A percentile compares a stretch with the other conserved stretches of the same genome.
Evolutionary conservation across 2,888 invertebrate genomes (phyloP).

Genomic region (Pachycephus smyrnensis): DNA sequence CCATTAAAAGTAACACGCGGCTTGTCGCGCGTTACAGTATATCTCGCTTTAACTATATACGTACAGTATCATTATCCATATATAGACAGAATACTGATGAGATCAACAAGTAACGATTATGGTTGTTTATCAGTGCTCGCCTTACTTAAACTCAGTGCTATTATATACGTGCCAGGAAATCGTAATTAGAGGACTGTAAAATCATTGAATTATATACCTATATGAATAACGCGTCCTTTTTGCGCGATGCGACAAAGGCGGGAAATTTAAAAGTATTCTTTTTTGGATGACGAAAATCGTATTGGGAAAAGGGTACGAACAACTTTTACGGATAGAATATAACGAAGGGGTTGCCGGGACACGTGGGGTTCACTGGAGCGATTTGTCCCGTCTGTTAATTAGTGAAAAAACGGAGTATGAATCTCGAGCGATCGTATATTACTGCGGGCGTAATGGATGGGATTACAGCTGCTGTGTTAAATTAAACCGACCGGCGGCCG

Average conservation of each 20-base stretch:
- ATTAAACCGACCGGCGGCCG: conserved; percentile 65
- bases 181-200: not conserved
- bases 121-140: not conserved
- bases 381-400: conserved; percentile 69
- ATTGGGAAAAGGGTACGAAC: not conserved
- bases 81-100: not conserved
- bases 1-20: not conserved
- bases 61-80: not conserved
- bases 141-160: not conserved
- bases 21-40: not conserved
- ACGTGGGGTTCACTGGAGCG: conserved; percentile 60
- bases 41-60: not conserved
- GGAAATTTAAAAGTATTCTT: not conserved
- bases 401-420: conserved; percentile 68
- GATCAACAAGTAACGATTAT: not conserved
- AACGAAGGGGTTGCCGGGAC: conserved; percentile 30
- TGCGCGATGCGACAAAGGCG: not conserved
- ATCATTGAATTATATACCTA: not conserved
- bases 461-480: conserved; percentile 68
- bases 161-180: not conserved
- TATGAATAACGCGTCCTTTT: not conserved
- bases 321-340: not conserved
- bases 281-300: not conserved
- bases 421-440: conserved; percentile 68
- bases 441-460: conserved; percentile 66